Conservation (phyloP, 2,797 vertebrate genomes). For the Iguana delicatissima region DNA sequence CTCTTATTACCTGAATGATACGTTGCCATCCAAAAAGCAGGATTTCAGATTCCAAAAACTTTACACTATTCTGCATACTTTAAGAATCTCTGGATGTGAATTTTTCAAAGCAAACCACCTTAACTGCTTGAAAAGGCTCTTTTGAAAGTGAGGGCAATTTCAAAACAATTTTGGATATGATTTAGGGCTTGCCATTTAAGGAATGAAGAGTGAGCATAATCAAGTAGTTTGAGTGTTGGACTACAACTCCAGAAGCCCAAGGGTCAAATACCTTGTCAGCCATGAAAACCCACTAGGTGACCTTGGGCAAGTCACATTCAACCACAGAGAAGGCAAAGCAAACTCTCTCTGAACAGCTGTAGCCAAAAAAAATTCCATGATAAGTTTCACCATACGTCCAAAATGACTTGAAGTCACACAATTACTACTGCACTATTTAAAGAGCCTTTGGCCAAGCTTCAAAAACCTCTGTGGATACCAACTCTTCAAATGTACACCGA, state of each 20-base stretch:
- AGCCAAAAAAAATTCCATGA: too few relatives aligned
- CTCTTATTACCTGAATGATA: accelerated
- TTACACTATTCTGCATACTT: not conserved
- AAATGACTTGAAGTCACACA: too few relatives aligned
- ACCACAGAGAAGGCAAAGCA: too few relatives aligned
- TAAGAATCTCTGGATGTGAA: not conserved
- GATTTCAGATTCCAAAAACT: not conserved
- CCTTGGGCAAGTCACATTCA: too few relatives aligned
- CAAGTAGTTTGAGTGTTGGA: too few relatives aligned
- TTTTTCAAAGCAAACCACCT: not conserved
- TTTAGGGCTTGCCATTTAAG: not conserved
- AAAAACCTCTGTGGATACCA: not conserved
- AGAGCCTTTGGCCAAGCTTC: not conserved
- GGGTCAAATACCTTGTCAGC: too few relatives aligned
- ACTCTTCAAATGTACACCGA: not conserved
- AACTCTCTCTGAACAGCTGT: too few relatives aligned
- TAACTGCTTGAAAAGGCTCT: not conserved
- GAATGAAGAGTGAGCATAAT: too few relatives aligned
- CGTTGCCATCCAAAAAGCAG: not conserved
- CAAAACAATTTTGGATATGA: not conserved
- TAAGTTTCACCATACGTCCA: too few relatives aligned
- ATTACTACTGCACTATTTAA: not conserved
- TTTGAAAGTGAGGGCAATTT: not conserved
- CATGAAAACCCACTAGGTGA: too few relatives aligned
- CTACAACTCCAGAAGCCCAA: too few relatives aligned